A percentile compares a stretch with the other conserved stretches of the same genome.
phyloP scores from a whole-genome alignment of 2,113 vertebrate genomes.

The Malurus cyaneus region DNA sequence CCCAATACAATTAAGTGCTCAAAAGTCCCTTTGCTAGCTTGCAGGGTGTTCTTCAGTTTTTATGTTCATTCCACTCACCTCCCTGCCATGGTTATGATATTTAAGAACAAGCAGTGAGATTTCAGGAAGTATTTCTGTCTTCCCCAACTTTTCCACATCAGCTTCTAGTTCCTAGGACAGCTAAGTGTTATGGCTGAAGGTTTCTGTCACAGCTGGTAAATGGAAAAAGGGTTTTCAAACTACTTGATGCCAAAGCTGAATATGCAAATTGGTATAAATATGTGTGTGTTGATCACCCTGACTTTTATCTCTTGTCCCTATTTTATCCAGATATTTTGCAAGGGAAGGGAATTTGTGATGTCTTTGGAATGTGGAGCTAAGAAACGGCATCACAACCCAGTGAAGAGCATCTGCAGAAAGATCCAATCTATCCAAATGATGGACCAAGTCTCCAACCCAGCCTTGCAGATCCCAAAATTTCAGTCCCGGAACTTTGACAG shows the following conservation, averaged over 20 bases:
- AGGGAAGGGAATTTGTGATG: background rate
- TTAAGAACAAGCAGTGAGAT: background rate
- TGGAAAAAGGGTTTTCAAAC: background rate
- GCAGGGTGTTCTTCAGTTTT: background rate
- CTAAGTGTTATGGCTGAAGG: background rate
- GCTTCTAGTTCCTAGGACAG: background rate
- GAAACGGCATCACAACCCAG: constrained; percentile 81
- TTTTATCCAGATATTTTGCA: background rate
- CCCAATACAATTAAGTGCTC: background rate
- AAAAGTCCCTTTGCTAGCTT: background rate
- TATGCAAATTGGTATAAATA: rapidly evolving
- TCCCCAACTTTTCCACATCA: background rate
- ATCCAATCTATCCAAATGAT: constrained; percentile 84
- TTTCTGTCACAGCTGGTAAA: background rate
- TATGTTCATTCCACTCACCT: rapidly evolving
- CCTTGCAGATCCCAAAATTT: constrained; percentile 83
- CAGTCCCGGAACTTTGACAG: constrained; percentile 80
- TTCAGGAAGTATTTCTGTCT: background rate
- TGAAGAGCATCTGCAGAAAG: constrained; percentile 90
- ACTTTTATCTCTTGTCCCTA: rapidly evolving
- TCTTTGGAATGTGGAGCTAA: background rate
- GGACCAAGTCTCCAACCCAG: constrained; percentile 75
- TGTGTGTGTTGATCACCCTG: background rate
- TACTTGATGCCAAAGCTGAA: background rate
- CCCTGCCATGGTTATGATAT: rapidly evolving